Evolutionary conservation across 2,113 vertebrate species (phyloP).

Genomic region (Mohoua ochrocephala): DNA sequence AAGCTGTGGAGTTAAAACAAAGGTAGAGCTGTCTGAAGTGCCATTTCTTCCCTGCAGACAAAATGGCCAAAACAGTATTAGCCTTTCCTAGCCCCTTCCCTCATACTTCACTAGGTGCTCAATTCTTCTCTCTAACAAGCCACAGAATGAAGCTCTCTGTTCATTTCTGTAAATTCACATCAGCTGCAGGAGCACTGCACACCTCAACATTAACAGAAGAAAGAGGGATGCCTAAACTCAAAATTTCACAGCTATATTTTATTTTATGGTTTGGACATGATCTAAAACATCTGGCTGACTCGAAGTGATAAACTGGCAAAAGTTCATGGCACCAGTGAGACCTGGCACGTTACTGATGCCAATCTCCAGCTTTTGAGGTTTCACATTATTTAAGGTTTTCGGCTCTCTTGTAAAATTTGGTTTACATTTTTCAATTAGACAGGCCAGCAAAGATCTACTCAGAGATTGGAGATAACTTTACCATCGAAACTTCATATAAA

Average conservation of each 20-base stretch:
- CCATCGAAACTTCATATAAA: constrained; percentile 25
- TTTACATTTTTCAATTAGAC: constrained; percentile 15
- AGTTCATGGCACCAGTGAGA: background rate
- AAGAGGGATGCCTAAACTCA: background rate
- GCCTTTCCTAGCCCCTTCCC: background rate
- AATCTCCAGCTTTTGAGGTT: background rate
- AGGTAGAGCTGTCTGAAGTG: background rate
- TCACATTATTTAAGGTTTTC: background rate
- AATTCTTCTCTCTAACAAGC: background rate
- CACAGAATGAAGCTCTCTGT: background rate
- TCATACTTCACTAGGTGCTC: background rate
- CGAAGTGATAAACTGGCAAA: background rate
- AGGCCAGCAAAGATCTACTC: background rate
- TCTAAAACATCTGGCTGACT: background rate
- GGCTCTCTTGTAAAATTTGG: background rate
- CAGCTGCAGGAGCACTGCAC: background rate
- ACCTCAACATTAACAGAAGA: background rate
- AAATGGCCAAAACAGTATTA: background rate
- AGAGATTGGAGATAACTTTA: constrained; percentile 18
- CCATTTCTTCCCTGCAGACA: background rate
- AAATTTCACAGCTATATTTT: background rate
- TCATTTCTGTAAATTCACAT: background rate
- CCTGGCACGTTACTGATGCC: background rate
- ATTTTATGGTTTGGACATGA: background rate
- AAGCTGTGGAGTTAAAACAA: background rate